A percentile compares a stretch with the other conserved stretches of the same genome.
phyloP scores from a whole-genome alignment of 2,888 invertebrate species.

The Caenorhabditis sp. region DNA sequence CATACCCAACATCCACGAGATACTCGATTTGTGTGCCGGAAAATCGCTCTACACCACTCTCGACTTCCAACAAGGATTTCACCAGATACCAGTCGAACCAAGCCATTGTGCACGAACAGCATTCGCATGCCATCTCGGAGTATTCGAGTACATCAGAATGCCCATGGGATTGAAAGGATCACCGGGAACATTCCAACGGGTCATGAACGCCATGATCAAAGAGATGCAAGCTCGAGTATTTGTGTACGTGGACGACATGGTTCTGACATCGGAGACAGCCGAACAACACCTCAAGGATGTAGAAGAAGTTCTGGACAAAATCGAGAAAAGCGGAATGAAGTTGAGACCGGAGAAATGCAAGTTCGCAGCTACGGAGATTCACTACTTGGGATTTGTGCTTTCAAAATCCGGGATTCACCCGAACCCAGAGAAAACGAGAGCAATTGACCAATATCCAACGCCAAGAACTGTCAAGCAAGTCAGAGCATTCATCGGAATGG shows the following conservation, averaged over 20 bases:
- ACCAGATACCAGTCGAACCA: conserved; percentile 44
- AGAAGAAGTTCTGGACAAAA: conserved; percentile 46
- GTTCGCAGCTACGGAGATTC: conserved; percentile 48
- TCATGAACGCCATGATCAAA: conserved; percentile 32
- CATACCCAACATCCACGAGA: conserved; percentile 41
- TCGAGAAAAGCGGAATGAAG: conserved; percentile 65
- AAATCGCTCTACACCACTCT: conserved; percentile 37
- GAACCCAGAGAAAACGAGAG: conserved; percentile 57
- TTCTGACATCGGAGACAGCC: conserved; percentile 17
- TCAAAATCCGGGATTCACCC: conserved; percentile 61
- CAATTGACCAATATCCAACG: conserved; percentile 38
- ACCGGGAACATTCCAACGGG: conserved; percentile 40
- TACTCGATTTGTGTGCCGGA: conserved; percentile 38
- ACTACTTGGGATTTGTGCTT: conserved; percentile 66
- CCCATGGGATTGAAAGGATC: background rate
- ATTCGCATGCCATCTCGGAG: conserved; percentile 41
- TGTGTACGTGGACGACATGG: conserved; percentile 63
- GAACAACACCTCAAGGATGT: conserved; percentile 61
- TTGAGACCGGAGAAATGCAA: conserved; percentile 58
- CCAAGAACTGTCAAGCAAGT: conserved; percentile 51
- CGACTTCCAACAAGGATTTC: conserved; percentile 61
- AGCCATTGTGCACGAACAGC: conserved; percentile 41
- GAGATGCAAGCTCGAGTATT: conserved; percentile 23
- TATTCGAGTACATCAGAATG: conserved; percentile 39
- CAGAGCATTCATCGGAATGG: conserved; percentile 52